phyloP scores from a whole-genome alignment of 2,888 invertebrate genomes.

The Poecilobothrus nobilitatus region DNA sequence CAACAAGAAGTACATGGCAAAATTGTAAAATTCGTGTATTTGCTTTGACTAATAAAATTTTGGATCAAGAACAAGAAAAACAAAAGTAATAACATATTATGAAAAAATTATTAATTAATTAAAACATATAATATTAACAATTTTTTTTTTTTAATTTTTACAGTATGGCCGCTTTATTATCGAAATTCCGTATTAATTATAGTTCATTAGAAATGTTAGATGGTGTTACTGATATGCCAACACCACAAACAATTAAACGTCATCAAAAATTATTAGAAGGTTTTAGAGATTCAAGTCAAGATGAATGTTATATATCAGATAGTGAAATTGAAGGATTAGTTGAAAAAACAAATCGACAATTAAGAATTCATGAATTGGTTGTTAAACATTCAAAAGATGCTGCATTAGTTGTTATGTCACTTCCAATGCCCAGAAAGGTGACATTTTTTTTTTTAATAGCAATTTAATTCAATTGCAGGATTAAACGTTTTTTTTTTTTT shows the following conservation, averaged over 20 bases:
- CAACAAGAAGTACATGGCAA: constrained; percentile 67
- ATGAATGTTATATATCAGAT: constrained; percentile 51
- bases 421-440: constrained; percentile 87
- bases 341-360: constrained; percentile 84
- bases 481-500: background rate
- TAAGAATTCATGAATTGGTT: constrained; percentile 82
- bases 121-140: constrained; percentile 9
- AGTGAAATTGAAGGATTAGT: constrained; percentile 46
- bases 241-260: constrained; percentile 60
- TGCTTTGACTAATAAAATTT: constrained; percentile 70
- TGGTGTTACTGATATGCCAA: constrained; percentile 77
- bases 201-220: constrained; percentile 85
- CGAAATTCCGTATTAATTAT: constrained; percentile 91
- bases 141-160: constrained; percentile 15
- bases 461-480: constrained; percentile 7
- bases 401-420: constrained; percentile 88
- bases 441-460: constrained; percentile 26
- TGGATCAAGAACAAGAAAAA: constrained; percentile 71
- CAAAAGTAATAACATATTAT: constrained; percentile 58
- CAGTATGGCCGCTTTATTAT: constrained; percentile 86
- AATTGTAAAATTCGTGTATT: constrained; percentile 71
- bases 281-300: constrained; percentile 47
- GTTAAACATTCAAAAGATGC: constrained; percentile 79
- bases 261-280: constrained; percentile 64
- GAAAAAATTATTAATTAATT: background rate